Evolutionary conservation across 1,140 invertebrate species (phyloP).

Genomic region (Berghia stephanieae): DNA sequence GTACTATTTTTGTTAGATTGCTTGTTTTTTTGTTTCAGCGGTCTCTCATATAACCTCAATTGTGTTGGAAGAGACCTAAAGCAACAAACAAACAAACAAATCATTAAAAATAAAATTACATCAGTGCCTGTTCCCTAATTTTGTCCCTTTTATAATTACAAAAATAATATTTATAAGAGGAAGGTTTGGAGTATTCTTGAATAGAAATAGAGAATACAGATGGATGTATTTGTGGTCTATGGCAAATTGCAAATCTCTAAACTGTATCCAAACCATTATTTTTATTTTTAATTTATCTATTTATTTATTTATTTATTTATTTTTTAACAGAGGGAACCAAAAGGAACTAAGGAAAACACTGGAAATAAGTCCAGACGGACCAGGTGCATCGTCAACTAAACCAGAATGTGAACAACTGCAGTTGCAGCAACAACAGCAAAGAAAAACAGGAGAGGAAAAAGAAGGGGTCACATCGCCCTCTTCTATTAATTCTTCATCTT

Average conservation of each 20-base stretch:
- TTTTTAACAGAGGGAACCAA: conserved; percentile 19
- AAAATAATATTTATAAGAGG: neutral
- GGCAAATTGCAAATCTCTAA: neutral
- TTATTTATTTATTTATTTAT: neutral
- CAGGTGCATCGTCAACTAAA: neutral
- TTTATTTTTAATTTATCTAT: too few species aligned
- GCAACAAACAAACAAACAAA: too few species aligned
- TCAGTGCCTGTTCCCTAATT: neutral
- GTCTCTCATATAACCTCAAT: too few species aligned
- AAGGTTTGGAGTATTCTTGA: neutral
- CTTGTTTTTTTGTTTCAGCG: too few species aligned
- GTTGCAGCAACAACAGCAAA: neutral
- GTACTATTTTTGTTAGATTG: too few species aligned
- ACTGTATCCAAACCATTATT: too few species aligned
- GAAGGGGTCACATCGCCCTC: neutral
- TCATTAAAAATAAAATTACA: too few species aligned
- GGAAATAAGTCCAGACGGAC: neutral
- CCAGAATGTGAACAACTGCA: neutral
- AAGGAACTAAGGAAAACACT: conserved; percentile 19
- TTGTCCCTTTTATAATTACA: neutral
- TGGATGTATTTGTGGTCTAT: neutral
- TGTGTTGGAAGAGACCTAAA: too few species aligned
- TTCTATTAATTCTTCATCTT: neutral
- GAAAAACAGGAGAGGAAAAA: neutral
- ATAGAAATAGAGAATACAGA: neutral